These are phyloP conservation scores for Tapera naevia DNA, from an alignment of 2,797 vertebrate genomes.

Conservation along the genomic window DNA sequence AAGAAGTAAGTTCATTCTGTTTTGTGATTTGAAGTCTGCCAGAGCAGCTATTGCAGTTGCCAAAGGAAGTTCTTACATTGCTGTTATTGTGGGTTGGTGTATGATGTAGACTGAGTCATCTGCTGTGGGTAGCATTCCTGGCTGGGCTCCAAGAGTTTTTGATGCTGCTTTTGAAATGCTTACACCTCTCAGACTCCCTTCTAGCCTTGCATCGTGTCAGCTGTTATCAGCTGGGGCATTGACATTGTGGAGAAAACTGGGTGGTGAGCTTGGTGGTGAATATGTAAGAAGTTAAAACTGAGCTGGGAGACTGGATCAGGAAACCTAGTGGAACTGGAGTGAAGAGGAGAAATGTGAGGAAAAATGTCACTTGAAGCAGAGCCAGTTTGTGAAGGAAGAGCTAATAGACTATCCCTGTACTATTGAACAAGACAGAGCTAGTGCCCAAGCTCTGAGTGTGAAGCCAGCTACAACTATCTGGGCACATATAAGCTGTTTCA, in stretches of 20 bases:
- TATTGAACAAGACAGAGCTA: neutral
- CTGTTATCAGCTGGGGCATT: neutral
- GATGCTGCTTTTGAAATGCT: neutral
- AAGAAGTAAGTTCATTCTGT: neutral
- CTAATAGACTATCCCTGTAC: neutral
- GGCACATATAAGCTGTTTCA: neutral
- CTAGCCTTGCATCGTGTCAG: accelerated
- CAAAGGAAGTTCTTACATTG: neutral
- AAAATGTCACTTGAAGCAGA: neutral
- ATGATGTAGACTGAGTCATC: neutral
- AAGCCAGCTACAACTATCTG: neutral
- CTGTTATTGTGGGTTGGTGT: neutral
- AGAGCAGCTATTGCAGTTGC: neutral
- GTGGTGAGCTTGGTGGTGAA: neutral
- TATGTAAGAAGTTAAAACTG: neutral
- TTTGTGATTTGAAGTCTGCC: neutral
- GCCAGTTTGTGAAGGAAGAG: neutral
- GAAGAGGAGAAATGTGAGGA: neutral
- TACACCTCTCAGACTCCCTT: neutral
- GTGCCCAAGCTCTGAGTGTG: neutral
- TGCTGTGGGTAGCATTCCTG: neutral
- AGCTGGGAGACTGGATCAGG: neutral
- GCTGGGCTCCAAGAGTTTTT: neutral
- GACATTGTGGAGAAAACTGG: neutral
- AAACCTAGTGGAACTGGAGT: neutral